Percentiles rank a stretch among this genome's conserved stretches.
Evolutionary conservation across 2,113 vertebrate genomes (phyloP).

Genomic region (Podarcis raffonei): DNA sequence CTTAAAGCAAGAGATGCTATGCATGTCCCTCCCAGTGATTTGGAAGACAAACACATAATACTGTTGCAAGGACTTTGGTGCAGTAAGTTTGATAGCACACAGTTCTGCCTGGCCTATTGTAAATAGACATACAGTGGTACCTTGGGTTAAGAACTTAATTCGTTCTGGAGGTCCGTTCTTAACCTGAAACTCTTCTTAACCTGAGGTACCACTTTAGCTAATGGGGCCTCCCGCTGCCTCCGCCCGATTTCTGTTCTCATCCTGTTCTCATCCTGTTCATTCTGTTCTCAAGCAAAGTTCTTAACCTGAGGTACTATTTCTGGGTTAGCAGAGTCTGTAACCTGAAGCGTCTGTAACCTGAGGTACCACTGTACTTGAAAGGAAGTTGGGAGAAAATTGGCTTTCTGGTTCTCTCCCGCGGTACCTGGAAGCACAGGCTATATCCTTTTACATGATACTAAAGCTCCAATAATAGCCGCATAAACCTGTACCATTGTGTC

Average conservation of each 20-base stretch:
- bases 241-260: too few relatives aligned
- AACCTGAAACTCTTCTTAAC: too few relatives aligned
- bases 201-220: too few relatives aligned
- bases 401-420: background rate
- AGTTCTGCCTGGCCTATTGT: background rate
- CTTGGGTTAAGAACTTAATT: too few relatives aligned
- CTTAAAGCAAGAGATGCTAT: too few relatives aligned
- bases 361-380: background rate
- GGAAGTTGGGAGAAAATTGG: background rate
- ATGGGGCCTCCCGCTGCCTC: too few relatives aligned
- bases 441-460: conserved; percentile 38
- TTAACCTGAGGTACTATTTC: too few relatives aligned
- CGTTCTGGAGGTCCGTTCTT: too few relatives aligned
- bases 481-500: conserved; percentile 29
- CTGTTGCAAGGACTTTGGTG: background rate
- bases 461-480: conserved; percentile 40
- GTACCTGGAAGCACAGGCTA: conserved; percentile 26
- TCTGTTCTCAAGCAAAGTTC: too few relatives aligned
- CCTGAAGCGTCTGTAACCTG: too few relatives aligned
- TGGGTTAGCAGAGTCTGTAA: too few relatives aligned
- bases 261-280: too few relatives aligned
- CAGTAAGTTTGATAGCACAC: background rate
- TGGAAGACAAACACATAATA: background rate
- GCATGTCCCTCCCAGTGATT: background rate
- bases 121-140: background rate